Percentiles rank a stretch among this genome's conserved stretches.
Conservation (phyloP, 2,113 vertebrate species). For the Anarhynchus alexandrinus region DNA sequence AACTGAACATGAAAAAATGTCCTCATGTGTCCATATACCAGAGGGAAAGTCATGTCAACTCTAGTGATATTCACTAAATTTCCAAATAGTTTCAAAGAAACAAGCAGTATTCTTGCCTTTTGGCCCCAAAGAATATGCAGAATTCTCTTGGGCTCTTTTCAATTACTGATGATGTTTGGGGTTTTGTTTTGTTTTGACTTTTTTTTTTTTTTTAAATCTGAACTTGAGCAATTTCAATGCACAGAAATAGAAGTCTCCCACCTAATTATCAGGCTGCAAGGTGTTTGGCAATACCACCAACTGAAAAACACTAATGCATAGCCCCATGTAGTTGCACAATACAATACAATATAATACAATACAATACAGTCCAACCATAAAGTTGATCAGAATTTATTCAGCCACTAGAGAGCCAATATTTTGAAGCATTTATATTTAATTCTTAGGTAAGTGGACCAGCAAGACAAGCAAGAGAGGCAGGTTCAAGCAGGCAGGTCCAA, state of each 20-base stretch:
- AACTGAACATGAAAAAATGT: background rate
- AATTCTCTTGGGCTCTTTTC: background rate
- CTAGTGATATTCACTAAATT: background rate
- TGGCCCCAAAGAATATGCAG: background rate
- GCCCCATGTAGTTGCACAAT: accelerated
- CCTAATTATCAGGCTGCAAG: background rate
- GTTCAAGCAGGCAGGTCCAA: background rate
- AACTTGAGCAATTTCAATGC: background rate
- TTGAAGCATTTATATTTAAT: background rate
- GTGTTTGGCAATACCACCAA: background rate
- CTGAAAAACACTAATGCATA: background rate
- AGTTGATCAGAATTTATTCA: background rate
- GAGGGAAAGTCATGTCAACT: background rate
- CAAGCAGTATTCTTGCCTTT: background rate
- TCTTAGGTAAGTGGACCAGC: background rate
- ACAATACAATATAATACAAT: background rate
- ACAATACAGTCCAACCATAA: background rate
- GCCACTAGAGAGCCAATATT: background rate
- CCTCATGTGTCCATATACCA: background rate
- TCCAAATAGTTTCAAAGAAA: background rate
- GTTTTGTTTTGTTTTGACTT: accelerated
- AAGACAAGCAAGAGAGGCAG: background rate
- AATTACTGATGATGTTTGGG: accelerated
- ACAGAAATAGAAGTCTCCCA: background rate
- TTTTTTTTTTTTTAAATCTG: background rate